phyloP scores from a whole-genome alignment of 2,888 invertebrate genomes.

The Linnaemya vulpina region DNA sequence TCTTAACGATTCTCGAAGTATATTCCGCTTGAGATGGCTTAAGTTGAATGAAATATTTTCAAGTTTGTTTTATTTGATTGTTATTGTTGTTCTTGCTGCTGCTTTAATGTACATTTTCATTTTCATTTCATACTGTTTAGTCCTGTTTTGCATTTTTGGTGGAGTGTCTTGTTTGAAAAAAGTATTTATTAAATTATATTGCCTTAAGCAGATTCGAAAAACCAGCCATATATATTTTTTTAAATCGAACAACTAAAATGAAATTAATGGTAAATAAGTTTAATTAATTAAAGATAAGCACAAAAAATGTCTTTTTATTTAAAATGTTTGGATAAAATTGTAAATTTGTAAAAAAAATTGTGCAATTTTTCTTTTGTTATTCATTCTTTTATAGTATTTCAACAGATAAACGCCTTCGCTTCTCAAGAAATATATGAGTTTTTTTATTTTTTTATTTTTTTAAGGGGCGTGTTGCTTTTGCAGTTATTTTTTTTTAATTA shows the following conservation, averaged over 20 bases:
- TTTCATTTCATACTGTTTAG: too few relatives aligned
- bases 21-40: neutral
- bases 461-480: constrained; percentile 36
- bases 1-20: neutral
- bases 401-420: constrained; percentile 46
- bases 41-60: neutral
- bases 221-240: neutral
- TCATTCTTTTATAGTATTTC: constrained; percentile 21
- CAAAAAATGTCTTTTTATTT: constrained; percentile 75
- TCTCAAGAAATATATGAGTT: constrained; percentile 5
- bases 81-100: neutral
- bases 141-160: neutral
- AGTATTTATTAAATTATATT: constrained; percentile 47
- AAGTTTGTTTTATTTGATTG: neutral
- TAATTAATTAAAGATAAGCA: constrained; percentile 71
- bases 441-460: constrained; percentile 20
- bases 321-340: constrained; percentile 72
- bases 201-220: constrained; percentile 28
- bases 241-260: constrained; percentile 24
- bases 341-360: constrained; percentile 71
- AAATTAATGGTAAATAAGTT: constrained; percentile 64
- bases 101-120: neutral
- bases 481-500: constrained; percentile 39
- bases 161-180: constrained; percentile 45
- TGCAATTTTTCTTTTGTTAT: constrained; percentile 66